Percentiles rank a stretch among this genome's conserved stretches.
Evolutionary conservation across 2,113 vertebrate species (phyloP).

Genomic region (Triplophysa dalaica): DNA sequence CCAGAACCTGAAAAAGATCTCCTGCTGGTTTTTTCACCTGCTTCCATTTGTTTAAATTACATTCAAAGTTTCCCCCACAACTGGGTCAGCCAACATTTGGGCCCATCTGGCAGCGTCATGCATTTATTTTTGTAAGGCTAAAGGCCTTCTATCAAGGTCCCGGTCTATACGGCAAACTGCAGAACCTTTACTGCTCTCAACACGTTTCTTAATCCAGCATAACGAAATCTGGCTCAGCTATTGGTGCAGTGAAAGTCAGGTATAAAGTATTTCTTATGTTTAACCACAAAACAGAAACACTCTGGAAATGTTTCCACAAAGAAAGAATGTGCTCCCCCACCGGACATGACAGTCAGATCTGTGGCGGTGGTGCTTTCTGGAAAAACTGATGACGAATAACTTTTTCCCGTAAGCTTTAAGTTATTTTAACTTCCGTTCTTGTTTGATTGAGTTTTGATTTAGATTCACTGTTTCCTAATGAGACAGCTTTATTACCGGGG

Average conservation of each 20-base stretch:
- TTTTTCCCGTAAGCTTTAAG: conserved; percentile 8
- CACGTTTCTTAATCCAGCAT: conserved; percentile 24
- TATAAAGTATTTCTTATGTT: conserved; percentile 22
- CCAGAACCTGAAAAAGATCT: conserved; percentile 3
- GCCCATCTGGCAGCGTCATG: conserved; percentile 56
- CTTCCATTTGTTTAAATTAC: conserved; percentile 60
- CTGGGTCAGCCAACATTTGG: conserved; percentile 69
- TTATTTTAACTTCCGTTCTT: conserved; percentile 34
- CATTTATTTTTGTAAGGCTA: conserved; percentile 66
- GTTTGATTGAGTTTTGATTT: conserved; percentile 51
- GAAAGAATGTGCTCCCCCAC: conserved; percentile 4
- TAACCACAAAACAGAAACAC: conserved; percentile 30
- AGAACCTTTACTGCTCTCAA: conserved; percentile 43
- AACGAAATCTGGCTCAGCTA: conserved; percentile 11
- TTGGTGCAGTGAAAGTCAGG: not conserved
- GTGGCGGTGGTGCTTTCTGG: conserved; percentile 23
- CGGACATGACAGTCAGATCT: conserved; percentile 6
- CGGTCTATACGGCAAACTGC: conserved; percentile 42
- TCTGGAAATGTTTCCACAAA: conserved; percentile 29
- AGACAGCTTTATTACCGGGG: conserved; percentile 55
- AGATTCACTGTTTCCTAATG: conserved; percentile 49
- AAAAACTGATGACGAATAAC: conserved; percentile 21
- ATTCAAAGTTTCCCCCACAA: conserved; percentile 64
- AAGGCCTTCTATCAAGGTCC: conserved; percentile 57
- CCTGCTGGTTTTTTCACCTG: conserved; percentile 2